Conservation (phyloP, 2,888 invertebrate species). For the Athrips mouffetella region DNA sequence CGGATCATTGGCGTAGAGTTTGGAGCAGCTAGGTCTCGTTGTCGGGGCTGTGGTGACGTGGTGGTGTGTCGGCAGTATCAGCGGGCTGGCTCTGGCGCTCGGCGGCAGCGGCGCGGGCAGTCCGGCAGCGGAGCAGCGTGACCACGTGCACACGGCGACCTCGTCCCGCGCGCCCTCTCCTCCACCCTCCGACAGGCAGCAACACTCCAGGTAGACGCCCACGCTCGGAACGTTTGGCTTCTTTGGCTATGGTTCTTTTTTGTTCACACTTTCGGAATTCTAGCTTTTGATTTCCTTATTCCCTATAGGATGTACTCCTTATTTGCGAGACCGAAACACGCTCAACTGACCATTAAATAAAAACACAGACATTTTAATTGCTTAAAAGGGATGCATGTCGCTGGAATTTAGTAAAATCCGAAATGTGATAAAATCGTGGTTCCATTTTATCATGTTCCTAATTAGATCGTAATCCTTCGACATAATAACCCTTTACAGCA, state of each 20-base stretch:
- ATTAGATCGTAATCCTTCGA: no score
- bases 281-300: constrained; percentile 34
- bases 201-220: constrained; percentile 74
- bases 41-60: constrained; percentile 74
- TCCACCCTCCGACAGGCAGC: constrained; percentile 67
- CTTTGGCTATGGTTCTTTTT: constrained; percentile 56
- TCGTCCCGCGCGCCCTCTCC: constrained; percentile 70
- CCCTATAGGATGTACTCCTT: no score
- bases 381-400: no score
- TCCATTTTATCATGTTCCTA: no score
- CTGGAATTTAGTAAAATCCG: no score
- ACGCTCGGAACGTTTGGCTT: constrained; percentile 68
- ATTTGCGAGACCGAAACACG: no score
- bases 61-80: constrained; percentile 78
- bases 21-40: constrained; percentile 67
- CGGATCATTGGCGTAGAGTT: constrained; percentile 18
- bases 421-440: no score
- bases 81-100: constrained; percentile 77
- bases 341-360: no score
- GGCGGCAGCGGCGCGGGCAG: constrained; percentile 70
- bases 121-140: constrained; percentile 50
- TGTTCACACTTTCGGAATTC: constrained; percentile 38
- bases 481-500: no score
- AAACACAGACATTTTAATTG: no score
- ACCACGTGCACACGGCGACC: constrained; percentile 59